Evolutionary conservation across 2,113 vertebrate genomes (phyloP).

Genomic region (Boulengeromyrus knoepffleri): DNA sequence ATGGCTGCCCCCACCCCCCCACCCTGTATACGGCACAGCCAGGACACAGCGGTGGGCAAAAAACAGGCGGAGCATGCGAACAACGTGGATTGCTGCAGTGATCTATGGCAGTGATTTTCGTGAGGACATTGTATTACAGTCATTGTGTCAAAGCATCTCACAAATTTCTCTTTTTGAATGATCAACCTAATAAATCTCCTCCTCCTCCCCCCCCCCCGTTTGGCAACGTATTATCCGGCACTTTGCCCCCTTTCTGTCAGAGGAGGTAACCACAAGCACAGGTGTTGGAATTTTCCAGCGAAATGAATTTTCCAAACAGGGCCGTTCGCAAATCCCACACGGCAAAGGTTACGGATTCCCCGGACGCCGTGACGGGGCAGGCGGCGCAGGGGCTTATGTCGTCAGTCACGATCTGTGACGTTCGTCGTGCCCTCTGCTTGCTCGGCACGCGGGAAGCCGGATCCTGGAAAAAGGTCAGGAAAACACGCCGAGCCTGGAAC

Average conservation of each 20-base stretch:
- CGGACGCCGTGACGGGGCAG: background rate
- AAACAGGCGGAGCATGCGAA: slow-evolving; percentile 38
- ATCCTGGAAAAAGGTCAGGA: background rate
- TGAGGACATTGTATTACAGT: slow-evolving; percentile 30
- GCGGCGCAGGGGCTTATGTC: background rate
- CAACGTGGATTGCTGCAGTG: slow-evolving; percentile 34
- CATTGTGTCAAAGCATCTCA: background rate
- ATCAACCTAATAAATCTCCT: background rate
- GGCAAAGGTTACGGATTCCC: background rate
- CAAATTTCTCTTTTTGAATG: background rate
- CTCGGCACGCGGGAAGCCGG: background rate
- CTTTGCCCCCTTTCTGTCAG: background rate
- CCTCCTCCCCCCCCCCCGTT: background rate
- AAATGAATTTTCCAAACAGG: slow-evolving; percentile 1
- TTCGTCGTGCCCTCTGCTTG: background rate
- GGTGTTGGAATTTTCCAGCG: background rate
- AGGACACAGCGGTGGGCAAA: slow-evolving; percentile 41
- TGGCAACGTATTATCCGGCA: background rate
- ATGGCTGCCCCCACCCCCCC: background rate
- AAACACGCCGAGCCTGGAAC: background rate
- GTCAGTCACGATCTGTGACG: background rate
- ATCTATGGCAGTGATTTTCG: slow-evolving; percentile 38
- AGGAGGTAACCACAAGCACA: background rate
- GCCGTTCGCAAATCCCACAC: background rate
- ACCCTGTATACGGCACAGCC: background rate